Base-by-base conservation (phyloP, 2,797 vertebrate species). In the Galago senegalensis region DNA sequence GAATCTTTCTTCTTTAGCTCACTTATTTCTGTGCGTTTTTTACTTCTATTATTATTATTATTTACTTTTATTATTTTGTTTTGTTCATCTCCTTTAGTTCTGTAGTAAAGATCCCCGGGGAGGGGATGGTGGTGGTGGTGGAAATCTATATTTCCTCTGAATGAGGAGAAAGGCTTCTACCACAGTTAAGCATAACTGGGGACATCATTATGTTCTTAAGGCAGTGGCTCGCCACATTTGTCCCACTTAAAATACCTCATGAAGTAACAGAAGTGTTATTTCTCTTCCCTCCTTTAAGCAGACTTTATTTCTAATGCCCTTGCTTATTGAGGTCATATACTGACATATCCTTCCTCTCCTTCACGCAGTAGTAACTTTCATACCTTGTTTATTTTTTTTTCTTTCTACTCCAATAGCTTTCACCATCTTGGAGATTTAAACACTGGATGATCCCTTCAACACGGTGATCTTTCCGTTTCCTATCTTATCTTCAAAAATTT, bases 61-160 rank as follows among this genome's bases (percentile, higher is more conserved):
- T 53, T 95, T 56, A 58, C 53, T 72, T 46, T 40, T 49, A 17
- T 67, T 81, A 31, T 81, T 90, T 81, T 89, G 13, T 89, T 89
- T 89, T 73, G 13, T 75, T 92, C 20, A 21, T 89, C 69, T 90
- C 40, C 58, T 23, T 94, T 81, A 34, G 7, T 94, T 73, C 92
- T 49, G n/a, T 65, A 31, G 31, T 95, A 83, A 82, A 79, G 58
- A 58, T 72, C 4, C 0, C 75, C 89, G 49, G 49, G 14, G 49
- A 12, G 3, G 49, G 11, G 46, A 14, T 16, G 14, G 14, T 43
- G 49, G 49, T 40, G 40, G 40, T 65, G 60, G 13, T 60, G 17
- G 34, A 1, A 75, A 75, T 31, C 46, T 21, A 46, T 61, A 12
- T 67, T 73, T 92, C 72, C 21, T 90, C 16, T 56, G 75, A 93